Conservation (phyloP, 2,888 invertebrate genomes). For the Podotricha telesiphe region DNA sequence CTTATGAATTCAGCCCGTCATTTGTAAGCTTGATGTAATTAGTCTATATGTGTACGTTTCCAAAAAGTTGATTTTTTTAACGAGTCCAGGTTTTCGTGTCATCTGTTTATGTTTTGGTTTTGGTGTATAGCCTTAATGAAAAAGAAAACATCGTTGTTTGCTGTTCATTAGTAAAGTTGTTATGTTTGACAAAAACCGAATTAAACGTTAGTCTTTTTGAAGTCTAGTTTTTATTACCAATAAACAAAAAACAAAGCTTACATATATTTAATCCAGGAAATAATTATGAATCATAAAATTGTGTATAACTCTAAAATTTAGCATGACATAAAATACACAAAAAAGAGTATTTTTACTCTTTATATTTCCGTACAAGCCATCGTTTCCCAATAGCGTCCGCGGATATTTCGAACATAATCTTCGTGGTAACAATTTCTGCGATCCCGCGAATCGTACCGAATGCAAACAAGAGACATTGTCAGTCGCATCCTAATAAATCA, state of each 20-base stretch:
- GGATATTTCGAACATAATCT: constrained; percentile 32
- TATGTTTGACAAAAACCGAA: background rate
- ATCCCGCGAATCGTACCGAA: constrained; percentile 46
- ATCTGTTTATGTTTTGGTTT: background rate
- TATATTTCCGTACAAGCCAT: constrained; percentile 27
- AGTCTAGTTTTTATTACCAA: too few relatives aligned
- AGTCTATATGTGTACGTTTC: constrained; percentile 37
- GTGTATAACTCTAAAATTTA: background rate
- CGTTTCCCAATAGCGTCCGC: constrained; percentile 26
- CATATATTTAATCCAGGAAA: too few relatives aligned
- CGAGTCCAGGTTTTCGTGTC: constrained; percentile 19
- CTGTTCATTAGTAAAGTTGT: background rate
- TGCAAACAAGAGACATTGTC: constrained; percentile 60
- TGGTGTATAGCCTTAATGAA: background rate
- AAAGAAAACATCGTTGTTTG: background rate
- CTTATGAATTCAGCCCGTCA: constrained; percentile 37
- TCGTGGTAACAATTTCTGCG: constrained; percentile 42
- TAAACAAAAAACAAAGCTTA: too few relatives aligned
- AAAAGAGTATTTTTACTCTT: background rate
- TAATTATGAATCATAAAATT: background rate
- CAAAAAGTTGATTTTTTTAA: constrained; percentile 28
- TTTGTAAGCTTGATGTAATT: constrained; percentile 42
- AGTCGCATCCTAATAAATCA: constrained; percentile 69
- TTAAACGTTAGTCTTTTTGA: background rate
- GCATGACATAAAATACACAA: background rate